Evolutionary conservation across 2,888 invertebrate genomes (phyloP), one percentile per base, ranked within the genome.

Genomic region (Clostera curtula): DNA sequence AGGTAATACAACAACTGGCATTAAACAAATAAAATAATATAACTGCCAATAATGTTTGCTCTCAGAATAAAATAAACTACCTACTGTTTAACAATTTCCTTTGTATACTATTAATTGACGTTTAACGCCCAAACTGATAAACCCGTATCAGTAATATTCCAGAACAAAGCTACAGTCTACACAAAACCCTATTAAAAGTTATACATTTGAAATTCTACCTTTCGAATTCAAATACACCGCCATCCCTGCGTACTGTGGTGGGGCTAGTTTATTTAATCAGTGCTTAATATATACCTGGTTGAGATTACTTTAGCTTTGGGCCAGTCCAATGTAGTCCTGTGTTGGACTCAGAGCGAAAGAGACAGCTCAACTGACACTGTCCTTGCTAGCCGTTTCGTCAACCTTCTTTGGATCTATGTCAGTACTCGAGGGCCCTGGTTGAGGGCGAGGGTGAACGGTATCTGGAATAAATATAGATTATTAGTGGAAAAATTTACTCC

Each of bases 251-350:
- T 29, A 15, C 36, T 40, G 52, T 55, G 64, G 62, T 57, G 62
- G 53, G 60, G 56, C 54, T 59, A 61, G 57, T 48, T 57, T 58
- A 60, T 48, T 57, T 58, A 60, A 52, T 69, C 67, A 65, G 66
- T 72, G 64, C 69, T 60, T 62, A 62, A 59, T 72, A 67, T 44
- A 41, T 75, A 71, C 66, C 66, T 66, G 65, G 55, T 58, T 77
- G 80, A 80, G 80, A 79, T 80, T 80, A 75, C 77, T 63, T 68
- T 60, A 69, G 64, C 70, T 76, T 77, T 76, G 77, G 77, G 68
- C 65, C 61, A 72, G 72, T 75, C 76, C 70, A 51, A 48, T 42
- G 49, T 35, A 48, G 64, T 66, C 67, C 57, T 22, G 6, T 33
- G 31, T 14, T 16, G 44, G 67, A 66, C 66, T 44, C 49, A 38